phyloP scores from a whole-genome alignment of 2,888 invertebrate genomes.

The Thyatira batis region DNA sequence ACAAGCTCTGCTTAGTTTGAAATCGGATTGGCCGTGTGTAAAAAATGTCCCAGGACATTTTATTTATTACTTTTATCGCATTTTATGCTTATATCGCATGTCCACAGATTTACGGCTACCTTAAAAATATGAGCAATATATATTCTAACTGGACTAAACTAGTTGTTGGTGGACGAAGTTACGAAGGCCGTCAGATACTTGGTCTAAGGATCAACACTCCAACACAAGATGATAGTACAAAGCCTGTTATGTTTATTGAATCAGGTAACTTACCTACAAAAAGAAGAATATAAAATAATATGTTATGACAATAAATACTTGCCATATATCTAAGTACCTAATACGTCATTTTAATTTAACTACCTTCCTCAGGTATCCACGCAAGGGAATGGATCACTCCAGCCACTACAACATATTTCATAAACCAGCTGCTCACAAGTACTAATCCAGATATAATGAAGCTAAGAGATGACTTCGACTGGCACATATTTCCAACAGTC shows the following conservation, averaged over 20 bases:
- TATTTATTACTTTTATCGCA: not conserved
- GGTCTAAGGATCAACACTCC: slow-evolving; percentile 79
- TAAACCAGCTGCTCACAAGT: slow-evolving; percentile 84
- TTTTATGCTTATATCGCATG: too few species aligned
- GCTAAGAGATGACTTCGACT: slow-evolving; percentile 83
- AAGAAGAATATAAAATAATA: not conserved
- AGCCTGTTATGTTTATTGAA: slow-evolving; percentile 83
- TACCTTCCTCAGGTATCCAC: slow-evolving; percentile 81
- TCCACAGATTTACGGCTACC: slow-evolving; percentile 77
- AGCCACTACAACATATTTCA: slow-evolving; percentile 84
- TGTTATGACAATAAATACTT: too few species aligned
- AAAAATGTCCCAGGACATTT: too few species aligned
- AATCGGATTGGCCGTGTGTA: too few species aligned
- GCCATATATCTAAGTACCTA: too few species aligned
- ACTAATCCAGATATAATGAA: slow-evolving; percentile 62
- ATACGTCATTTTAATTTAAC: slow-evolving; percentile 1
- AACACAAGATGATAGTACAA: slow-evolving; percentile 46
- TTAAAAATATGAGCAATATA: slow-evolving; percentile 66
- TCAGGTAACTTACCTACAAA: slow-evolving; percentile 60
- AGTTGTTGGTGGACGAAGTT: slow-evolving; percentile 80
- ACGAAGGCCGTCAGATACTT: slow-evolving; percentile 82
- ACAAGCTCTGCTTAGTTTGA: too few species aligned
- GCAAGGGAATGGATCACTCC: slow-evolving; percentile 90
- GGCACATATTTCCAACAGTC: slow-evolving; percentile 88
- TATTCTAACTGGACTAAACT: slow-evolving; percentile 74